phyloP scores from a whole-genome alignment of 2,888 invertebrate genomes.

The Sinopyrophorus schimmeli region DNA sequence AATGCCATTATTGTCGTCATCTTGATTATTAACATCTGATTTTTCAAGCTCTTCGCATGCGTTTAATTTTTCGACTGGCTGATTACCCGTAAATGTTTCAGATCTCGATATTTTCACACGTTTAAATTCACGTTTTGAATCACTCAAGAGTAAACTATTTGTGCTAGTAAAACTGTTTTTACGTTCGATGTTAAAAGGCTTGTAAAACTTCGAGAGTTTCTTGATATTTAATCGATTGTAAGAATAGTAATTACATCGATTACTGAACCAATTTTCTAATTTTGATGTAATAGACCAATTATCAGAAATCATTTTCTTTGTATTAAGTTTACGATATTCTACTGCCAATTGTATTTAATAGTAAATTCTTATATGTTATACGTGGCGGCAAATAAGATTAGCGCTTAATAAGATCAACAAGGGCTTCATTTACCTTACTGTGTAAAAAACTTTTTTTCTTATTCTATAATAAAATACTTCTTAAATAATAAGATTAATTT shows the following conservation, averaged over 20 bases:
- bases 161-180: slow-evolving; percentile 2
- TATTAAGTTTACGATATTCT: too few relatives aligned
- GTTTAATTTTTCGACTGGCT: not conserved
- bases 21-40: not conserved
- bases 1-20: too few relatives aligned
- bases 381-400: too few relatives aligned
- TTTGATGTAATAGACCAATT: slow-evolving; percentile 21
- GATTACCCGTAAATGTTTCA: not conserved
- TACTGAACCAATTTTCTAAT: slow-evolving; percentile 25
- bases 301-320: slow-evolving; percentile 16
- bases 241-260: slow-evolving; percentile 18
- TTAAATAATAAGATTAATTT: too few relatives aligned
- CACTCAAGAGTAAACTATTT: not conserved
- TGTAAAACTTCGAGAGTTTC: slow-evolving; percentile 27
- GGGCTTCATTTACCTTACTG: too few relatives aligned
- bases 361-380: too few relatives aligned
- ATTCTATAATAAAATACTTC: too few relatives aligned
- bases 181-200: slow-evolving; percentile 5
- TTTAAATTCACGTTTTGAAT: not conserved
- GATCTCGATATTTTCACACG: slow-evolving; percentile 10
- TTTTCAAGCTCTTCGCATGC: not conserved
- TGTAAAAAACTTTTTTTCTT: too few relatives aligned
- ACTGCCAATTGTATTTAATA: too few relatives aligned
- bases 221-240: slow-evolving; percentile 32
- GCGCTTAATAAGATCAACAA: too few relatives aligned